A percentile compares a stretch with the other conserved stretches of the same genome.
phyloP scores from a whole-genome alignment of 2,888 invertebrate genomes.

The Heliconius aoede region DNA sequence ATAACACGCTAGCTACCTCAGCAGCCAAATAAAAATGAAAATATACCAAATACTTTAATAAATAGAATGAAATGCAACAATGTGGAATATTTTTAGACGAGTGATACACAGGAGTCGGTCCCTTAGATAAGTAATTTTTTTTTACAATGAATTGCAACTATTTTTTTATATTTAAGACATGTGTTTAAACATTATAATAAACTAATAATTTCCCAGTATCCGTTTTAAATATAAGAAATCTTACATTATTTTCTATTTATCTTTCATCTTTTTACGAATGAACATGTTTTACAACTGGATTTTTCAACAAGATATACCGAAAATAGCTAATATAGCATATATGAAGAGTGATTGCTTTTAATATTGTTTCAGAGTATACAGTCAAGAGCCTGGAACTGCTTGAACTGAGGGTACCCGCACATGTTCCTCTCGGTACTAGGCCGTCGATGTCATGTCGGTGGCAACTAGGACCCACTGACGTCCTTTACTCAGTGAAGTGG shows the following conservation, averaged over 20 bases:
- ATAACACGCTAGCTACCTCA: slow-evolving; percentile 82
- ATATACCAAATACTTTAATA: slow-evolving; percentile 55
- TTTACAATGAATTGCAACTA: not conserved
- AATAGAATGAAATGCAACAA: slow-evolving; percentile 40
- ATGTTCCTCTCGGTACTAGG: slow-evolving; percentile 90
- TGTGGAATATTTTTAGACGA: slow-evolving; percentile 35
- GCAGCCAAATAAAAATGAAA: slow-evolving; percentile 77
- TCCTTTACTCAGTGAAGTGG: slow-evolving; percentile 95
- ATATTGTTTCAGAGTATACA: slow-evolving; percentile 62
- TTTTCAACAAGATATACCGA: not conserved
- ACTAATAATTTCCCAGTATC: no score
- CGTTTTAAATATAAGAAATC: no score
- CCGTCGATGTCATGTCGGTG: slow-evolving; percentile 92
- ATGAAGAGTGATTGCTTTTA: not conserved
- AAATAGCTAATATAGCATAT: no score
- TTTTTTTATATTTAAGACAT: not conserved
- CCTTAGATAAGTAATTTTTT: not conserved
- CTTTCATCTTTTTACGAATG: not conserved
- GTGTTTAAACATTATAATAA: not conserved
- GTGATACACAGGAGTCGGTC: not conserved
- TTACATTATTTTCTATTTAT: no score
- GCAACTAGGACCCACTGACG: slow-evolving; percentile 90
- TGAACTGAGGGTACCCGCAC: slow-evolving; percentile 91
- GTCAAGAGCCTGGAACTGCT: slow-evolving; percentile 85
- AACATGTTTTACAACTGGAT: not conserved